Evolutionary conservation across 1,140 invertebrate genomes (phyloP), one percentile per base, ranked within the genome.

Genomic region (Pseudomyrmex cubaensis): DNA sequence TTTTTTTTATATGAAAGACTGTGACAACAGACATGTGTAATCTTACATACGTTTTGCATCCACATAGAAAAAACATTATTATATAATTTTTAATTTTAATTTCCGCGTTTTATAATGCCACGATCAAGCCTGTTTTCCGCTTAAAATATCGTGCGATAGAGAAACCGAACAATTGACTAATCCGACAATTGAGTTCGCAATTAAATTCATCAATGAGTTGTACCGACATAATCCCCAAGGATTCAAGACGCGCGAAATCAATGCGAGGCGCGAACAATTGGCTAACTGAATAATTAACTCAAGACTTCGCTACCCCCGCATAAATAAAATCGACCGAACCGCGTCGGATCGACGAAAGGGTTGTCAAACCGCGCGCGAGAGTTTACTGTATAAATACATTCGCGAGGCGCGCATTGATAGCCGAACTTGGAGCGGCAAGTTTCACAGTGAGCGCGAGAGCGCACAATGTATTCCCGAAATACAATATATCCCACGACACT

Each of bases 391-490:
- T 59, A 70, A 78, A 70, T 59, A 59, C 76, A 15, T 48, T 59
- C 66, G 76, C 56, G 76, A 59, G 66, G 54, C 54, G 54, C 46
- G 20, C 76, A 80, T 80, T 80, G 76, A 80, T 80, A 80, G 76
- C 44, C 76, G 44, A 80, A 80, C 76, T 80, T 80, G 76, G 44
- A 8, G 54, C 64, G 64, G 76, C 54, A 80, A 80, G 76, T 80
- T 80, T 80, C 76, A 67, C 61, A 61, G 56, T 57, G 35, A 35
- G 5, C n/a, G 56, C 56, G 61, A n/a, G 57, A 25, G 59, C 25
- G 74, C 61, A 76, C 76, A 80, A 80, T 80, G 76, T 80, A 72
- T 61, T 35, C 76, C 54, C 56, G 66, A 72, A 72, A 80, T 72
- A 80, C 76, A 80, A 80, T 80, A 35, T 35, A 72, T 72, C 15